These are phyloP conservation scores for Agrypnus murinus DNA, from an alignment of 2,888 invertebrate genomes.

Conservation along the genomic window DNA sequence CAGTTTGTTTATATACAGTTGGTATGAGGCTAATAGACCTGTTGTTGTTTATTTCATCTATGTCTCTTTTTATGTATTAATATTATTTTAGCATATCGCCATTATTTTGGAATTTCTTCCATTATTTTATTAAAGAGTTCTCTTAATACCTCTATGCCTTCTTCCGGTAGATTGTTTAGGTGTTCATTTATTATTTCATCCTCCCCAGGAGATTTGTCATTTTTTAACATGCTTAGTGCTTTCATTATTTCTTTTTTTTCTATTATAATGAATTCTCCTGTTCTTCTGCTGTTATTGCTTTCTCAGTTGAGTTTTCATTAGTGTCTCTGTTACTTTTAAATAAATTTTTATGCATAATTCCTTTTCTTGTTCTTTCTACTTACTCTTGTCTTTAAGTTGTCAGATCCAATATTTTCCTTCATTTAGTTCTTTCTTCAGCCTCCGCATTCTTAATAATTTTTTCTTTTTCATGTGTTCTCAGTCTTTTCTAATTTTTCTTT, in stretches of 20 bases:
- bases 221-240: conserved; percentile 4
- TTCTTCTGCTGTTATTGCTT: conserved; percentile 4
- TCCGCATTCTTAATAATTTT: not conserved
- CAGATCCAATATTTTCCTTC: conserved; percentile 7
- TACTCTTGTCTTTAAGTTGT: not conserved
- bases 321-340: not conserved
- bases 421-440: conserved; percentile 10
- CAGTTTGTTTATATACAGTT: not conserved
- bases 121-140: conserved; percentile 4
- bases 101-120: not conserved
- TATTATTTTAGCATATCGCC: not conserved
- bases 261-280: conserved; percentile 1
- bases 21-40: not conserved
- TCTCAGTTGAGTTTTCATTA: not conserved
- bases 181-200: not conserved
- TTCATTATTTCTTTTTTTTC: conserved; percentile 1
- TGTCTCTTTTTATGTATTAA: conserved; percentile 10
- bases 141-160: conserved; percentile 1
- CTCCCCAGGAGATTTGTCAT: not conserved
- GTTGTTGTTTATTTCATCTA: not conserved
- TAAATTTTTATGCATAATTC: not conserved
- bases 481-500: not conserved
- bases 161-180: not conserved
- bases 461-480: not conserved
- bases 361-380: conserved; percentile 11